Evolutionary conservation across 2,888 invertebrate genomes (phyloP), one percentile per base, ranked within the genome.

Genomic region (Capitulum mitella): DNA sequence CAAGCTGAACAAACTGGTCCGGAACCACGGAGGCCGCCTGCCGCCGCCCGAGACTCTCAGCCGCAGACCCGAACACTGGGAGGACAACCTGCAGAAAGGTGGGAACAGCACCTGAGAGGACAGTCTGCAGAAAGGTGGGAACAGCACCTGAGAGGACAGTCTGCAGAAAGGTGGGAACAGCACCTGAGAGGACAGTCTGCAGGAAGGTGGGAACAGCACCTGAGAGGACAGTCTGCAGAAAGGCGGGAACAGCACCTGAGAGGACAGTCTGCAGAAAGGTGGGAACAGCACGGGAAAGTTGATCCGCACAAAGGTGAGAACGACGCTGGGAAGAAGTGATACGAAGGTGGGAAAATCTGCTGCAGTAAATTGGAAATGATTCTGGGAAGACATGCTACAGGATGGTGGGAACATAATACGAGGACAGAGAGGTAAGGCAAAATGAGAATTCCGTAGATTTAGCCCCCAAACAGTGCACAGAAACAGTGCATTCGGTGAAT

Each of bases 1-100:
- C 83, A 92, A 93, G 0, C 89, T 97, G 34, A 94, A 94, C 84
- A 92, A 94, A 84, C 88, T 99, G 79, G 94, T 97, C 22, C 89
- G 93, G 82, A 82, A 82, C 61, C 88, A 97, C 82, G 98, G 98
- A 8, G 97, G 96, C 0, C 91, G 92, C 0, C 92, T 94, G 0
- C 91, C 92, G 0, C 91, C 92, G 16, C 92, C 93, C 80, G 93
- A 94, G 82, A 91, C 92, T 83, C 87, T 96, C 80, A 89, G 91
- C 78, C 88, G 90, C 0, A 94, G 94, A 84, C 90, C 92, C 0
- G 89, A 90, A 5, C 89, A 92, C 78, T 96, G 94, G 92, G 86
- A 86, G 81, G 83, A 84, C 40, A 87, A 87, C 81, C 82, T 86
- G 82, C 91, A 92, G 83, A 90, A 91, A 85, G 95, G 94, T 83